phyloP scores from a whole-genome alignment of 2,888 invertebrate species.

The Cataglyphis cursor region DNA sequence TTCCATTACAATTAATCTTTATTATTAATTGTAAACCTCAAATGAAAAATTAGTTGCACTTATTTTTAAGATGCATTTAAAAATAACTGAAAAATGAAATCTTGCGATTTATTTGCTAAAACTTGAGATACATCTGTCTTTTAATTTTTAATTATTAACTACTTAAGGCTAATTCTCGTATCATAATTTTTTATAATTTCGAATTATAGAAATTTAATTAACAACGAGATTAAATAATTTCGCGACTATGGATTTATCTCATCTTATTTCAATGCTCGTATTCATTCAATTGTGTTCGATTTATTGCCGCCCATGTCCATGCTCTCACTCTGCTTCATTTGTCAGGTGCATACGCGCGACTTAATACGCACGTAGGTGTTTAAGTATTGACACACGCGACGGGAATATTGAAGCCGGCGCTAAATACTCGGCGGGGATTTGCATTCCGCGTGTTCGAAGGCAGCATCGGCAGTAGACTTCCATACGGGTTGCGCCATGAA shows the following conservation, averaged over 20 bases:
- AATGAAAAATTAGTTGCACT: constrained; percentile 3
- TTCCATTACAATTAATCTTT: not conserved
- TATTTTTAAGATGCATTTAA: not conserved
- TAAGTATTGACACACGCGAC: constrained; percentile 38
- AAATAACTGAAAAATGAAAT: not conserved
- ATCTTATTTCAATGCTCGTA: not conserved
- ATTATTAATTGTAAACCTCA: not conserved
- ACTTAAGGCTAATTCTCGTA: not conserved
- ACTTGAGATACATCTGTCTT: not conserved
- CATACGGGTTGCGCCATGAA: not conserved
- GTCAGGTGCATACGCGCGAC: not conserved
- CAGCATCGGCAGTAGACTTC: constrained; percentile 45
- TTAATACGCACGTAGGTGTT: constrained; percentile 53
- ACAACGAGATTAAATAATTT: not conserved
- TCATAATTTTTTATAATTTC: not conserved
- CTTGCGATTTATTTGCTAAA: not conserved
- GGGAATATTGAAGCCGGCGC: constrained; percentile 61
- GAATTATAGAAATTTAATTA: not conserved
- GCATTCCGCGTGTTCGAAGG: constrained; percentile 55
- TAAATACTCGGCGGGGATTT: constrained; percentile 58
- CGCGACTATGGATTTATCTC: not conserved
- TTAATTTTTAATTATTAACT: not conserved
- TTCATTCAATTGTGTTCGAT: not conserved
- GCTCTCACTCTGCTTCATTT: not conserved
- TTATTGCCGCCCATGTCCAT: not conserved